Percentiles rank a stretch among this genome's conserved stretches.
phyloP scores from a whole-genome alignment of 2,888 invertebrate species.

The Acanthosepion pharaonis region DNA sequence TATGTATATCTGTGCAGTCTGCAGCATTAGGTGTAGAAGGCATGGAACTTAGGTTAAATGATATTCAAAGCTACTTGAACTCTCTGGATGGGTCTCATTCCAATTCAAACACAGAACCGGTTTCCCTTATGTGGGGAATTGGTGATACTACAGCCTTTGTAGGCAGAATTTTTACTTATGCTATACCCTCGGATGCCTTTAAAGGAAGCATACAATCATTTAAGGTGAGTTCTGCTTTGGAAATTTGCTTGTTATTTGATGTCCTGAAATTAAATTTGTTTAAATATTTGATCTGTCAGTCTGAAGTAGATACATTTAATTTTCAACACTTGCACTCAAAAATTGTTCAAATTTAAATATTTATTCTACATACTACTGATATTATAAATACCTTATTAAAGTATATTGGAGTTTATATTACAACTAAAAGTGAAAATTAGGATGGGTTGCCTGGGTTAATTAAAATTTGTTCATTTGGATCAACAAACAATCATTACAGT shows the following conservation, averaged over 20 bases:
- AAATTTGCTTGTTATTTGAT: neutral
- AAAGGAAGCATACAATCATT: constrained; percentile 81
- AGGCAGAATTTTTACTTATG: constrained; percentile 84
- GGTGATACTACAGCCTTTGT: constrained; percentile 78
- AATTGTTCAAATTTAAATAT: too few relatives aligned
- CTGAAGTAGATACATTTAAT: too few relatives aligned
- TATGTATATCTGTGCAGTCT: neutral
- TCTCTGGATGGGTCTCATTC: neutral
- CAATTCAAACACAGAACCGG: constrained; percentile 52
- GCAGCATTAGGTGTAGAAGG: neutral
- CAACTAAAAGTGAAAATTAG: too few relatives aligned
- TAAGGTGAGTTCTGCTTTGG: constrained; percentile 81
- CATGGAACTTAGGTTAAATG: neutral
- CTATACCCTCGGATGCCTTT: constrained; percentile 83
- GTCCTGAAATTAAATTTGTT: neutral
- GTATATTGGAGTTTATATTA: too few relatives aligned
- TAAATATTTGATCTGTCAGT: neutral
- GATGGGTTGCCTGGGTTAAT: too few relatives aligned
- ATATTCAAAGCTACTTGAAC: constrained; percentile 40
- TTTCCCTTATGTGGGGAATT: constrained; percentile 66
- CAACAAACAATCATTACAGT: too few relatives aligned
- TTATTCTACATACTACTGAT: too few relatives aligned
- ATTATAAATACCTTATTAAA: too few relatives aligned
- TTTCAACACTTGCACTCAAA: too few relatives aligned
- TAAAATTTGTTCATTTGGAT: too few relatives aligned